Percentiles rank a stretch among this genome's conserved stretches.
Evolutionary conservation across 2,888 invertebrate genomes (phyloP).

Genomic region (Agrotis clavis): DNA sequence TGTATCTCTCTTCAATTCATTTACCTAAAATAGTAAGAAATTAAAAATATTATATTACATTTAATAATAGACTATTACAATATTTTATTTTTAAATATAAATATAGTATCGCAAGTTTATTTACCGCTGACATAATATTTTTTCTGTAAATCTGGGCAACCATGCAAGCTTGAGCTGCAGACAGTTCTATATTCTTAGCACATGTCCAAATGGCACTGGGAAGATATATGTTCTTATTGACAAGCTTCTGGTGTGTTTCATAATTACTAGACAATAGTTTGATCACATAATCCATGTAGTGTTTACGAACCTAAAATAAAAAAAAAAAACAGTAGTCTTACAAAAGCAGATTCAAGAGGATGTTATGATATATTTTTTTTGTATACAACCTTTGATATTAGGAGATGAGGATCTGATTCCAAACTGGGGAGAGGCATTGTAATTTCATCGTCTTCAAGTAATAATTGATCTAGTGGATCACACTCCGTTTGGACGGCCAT

Average conservation of each 20-base stretch:
- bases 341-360: background rate
- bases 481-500: slow-evolving; percentile 68
- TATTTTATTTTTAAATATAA: too few species aligned
- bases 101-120: background rate
- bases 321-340: slow-evolving; percentile 44
- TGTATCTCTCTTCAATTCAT: slow-evolving; percentile 83
- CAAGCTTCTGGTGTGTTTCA: slow-evolving; percentile 82
- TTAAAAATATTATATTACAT: background rate
- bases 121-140: slow-evolving; percentile 81
- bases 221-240: slow-evolving; percentile 84
- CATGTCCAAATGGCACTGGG: slow-evolving; percentile 89
- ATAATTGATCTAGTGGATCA: slow-evolving; percentile 74
- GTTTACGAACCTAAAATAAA: slow-evolving; percentile 84
- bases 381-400: slow-evolving; percentile 83
- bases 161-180: slow-evolving; percentile 86
- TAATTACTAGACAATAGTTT: slow-evolving; percentile 84
- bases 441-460: slow-evolving; percentile 80
- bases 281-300: slow-evolving; percentile 86
- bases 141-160: slow-evolving; percentile 85
- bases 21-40: slow-evolving; percentile 72
- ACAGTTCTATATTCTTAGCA: slow-evolving; percentile 85
- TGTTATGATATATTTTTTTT: background rate
- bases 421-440: slow-evolving; percentile 82
- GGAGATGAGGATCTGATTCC: slow-evolving; percentile 84
- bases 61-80: too few species aligned